These are phyloP conservation scores for Psylliodes chrysocephalus DNA, from an alignment of 2,888 invertebrate genomes.

Conservation along the genomic window DNA sequence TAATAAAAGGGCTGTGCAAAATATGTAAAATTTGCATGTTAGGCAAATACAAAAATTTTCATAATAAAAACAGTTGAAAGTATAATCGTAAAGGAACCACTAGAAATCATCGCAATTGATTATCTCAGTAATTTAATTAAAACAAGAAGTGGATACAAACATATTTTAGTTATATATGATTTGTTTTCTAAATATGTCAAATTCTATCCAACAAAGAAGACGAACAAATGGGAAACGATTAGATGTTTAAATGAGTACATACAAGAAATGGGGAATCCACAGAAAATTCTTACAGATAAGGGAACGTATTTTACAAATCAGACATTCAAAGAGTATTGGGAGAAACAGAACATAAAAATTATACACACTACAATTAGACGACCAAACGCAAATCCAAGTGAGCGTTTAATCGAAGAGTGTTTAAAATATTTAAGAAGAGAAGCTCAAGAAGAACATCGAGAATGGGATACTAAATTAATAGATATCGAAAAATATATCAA, in stretches of 20 bases:
- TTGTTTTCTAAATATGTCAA: slow-evolving; percentile 11
- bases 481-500: slow-evolving; percentile 18
- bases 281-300: neutral
- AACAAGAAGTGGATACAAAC: slow-evolving; percentile 13
- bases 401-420: neutral
- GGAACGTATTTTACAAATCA: neutral
- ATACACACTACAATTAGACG: neutral
- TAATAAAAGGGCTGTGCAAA: neutral
- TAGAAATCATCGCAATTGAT: slow-evolving; percentile 21
- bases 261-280: neutral
- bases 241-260: neutral
- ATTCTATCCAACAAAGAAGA: neutral
- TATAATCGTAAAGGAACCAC: neutral
- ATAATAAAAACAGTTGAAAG: neutral
- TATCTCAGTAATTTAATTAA: slow-evolving; percentile 20
- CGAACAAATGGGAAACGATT: neutral
- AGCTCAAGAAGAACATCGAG: neutral
- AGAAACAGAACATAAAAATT: neutral
- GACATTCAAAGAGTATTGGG: neutral
- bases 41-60: neutral
- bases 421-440: slow-evolving; percentile 7
- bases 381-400: neutral
- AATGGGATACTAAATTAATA: slow-evolving; percentile 7
- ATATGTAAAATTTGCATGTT: neutral
- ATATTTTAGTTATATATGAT: slow-evolving; percentile 21